Evolutionary conservation across 2,888 invertebrate genomes (phyloP), one percentile per base, ranked within the genome.

Genomic region (Drosophila paramelanica): DNA sequence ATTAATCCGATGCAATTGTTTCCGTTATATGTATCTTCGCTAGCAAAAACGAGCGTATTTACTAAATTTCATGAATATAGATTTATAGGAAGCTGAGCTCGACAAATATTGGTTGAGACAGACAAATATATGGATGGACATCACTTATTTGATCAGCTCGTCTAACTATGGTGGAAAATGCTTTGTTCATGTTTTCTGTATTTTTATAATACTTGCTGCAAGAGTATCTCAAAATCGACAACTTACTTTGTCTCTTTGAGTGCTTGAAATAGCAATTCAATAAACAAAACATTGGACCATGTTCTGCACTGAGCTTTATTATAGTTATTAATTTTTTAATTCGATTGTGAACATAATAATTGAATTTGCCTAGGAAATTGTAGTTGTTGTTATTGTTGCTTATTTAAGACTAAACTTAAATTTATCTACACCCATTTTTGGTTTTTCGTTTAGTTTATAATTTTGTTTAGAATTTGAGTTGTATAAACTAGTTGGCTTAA

Each of bases 401-500:
- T 65, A 53, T 67, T 81, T 88, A 84, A 47, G 47, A 62, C 82
- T 82, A 88, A 87, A 83, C 84, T 89, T 87, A 85, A 83, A 73
- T 59, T 67, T 78, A 87, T 62, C 89, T 88, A 87, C 69, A 76
- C 69, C 57, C 68, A 33, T 31, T 38, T 72, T 81, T 56, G 41
- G 49, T 73, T 81, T 56, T 38, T 57, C 53, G 41, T 38, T 17
- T 39, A 13, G 53, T 36, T 41, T 25, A 17, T n/a, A 17, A 38
- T 46, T 47, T 50, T 43, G 31, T 77, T 78, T 88, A 84, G 87
- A 88, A 83, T 88, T 86, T 70, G 76, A 88, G 88, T 88, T 81
- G 43, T 79, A 72, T 77, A 83, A 88, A 77, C 88, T 86, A 84
- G 56, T 64, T 80, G 67, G 65, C 83, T 89, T 83, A 83, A 83